These are phyloP conservation scores for Mythimna ferrago DNA, from an alignment of 2,888 invertebrate genomes.

Conservation along the genomic window DNA sequence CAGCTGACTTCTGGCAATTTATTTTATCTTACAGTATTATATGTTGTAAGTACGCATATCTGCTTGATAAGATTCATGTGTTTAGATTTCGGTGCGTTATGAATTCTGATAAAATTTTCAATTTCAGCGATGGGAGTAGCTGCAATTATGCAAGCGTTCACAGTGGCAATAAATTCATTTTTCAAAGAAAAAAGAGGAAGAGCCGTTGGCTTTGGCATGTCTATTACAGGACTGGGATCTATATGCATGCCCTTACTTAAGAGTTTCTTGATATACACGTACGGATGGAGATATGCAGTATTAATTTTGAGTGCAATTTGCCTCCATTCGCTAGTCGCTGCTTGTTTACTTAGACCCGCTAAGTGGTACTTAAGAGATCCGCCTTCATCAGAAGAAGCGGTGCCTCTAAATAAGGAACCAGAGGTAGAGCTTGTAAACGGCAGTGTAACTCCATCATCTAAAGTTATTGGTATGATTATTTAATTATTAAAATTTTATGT, in stretches of 20 bases:
- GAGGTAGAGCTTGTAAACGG: constrained; percentile 78
- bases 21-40: constrained; percentile 93
- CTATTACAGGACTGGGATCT: constrained; percentile 92
- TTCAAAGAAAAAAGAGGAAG: constrained; percentile 91
- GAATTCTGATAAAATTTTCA: constrained; percentile 76
- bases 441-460: constrained; percentile 74
- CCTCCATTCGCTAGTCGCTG: constrained; percentile 91
- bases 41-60: constrained; percentile 91
- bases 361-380: constrained; percentile 92
- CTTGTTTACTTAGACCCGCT: constrained; percentile 92
- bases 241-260: constrained; percentile 92
- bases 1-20: constrained; percentile 90
- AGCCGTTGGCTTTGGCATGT: constrained; percentile 92
- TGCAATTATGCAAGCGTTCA: constrained; percentile 91
- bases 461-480: constrained; percentile 72
- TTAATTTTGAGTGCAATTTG: constrained; percentile 91
- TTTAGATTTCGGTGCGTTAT: constrained; percentile 22
- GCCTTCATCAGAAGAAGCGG: constrained; percentile 76
- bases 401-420: constrained; percentile 78
- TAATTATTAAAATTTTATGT: constrained; percentile 1
- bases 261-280: constrained; percentile 89
- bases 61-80: constrained; percentile 69
- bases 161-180: constrained; percentile 92
- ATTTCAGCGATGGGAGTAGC: constrained; percentile 92
- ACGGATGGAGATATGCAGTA: constrained; percentile 91